Percentiles rank a stretch among this genome's conserved stretches.
Conservation (phyloP, 1,140 invertebrate species). For the Gonatopus flavifemur region DNA sequence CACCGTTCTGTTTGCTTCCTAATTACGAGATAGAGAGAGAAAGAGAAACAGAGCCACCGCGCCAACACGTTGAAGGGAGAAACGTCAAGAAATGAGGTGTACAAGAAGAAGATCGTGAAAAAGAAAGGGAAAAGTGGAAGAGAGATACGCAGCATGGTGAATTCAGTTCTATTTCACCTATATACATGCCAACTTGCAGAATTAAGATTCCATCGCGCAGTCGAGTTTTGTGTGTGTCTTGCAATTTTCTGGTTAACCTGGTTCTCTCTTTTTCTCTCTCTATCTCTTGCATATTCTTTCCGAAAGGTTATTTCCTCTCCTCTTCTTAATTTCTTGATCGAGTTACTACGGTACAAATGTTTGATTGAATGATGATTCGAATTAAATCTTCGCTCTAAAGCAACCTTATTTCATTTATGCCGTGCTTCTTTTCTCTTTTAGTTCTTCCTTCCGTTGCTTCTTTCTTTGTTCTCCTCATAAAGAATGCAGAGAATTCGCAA, state of each 20-base stretch:
- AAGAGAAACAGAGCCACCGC: neutral
- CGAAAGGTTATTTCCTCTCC: no score
- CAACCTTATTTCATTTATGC: no score
- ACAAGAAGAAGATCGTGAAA: neutral
- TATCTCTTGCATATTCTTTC: no score
- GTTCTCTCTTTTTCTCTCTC: slow-evolving; percentile 22
- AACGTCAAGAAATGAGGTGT: slow-evolving; percentile 9
- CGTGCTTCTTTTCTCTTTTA: no score
- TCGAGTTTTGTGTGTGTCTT: slow-evolving; percentile 41
- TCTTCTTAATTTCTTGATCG: no score
- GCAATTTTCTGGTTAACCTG: slow-evolving; percentile 45
- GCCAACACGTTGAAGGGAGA: slow-evolving; percentile 4
- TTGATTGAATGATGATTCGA: no score
- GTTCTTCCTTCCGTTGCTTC: no score
- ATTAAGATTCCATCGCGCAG: slow-evolving; percentile 44
- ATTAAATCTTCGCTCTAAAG: no score
- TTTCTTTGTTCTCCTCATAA: no score
- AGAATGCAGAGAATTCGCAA: no score
- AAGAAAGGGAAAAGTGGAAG: neutral
- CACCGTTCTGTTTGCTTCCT: slow-evolving; percentile 44
- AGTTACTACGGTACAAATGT: no score
- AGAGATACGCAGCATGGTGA: slow-evolving; percentile 5
- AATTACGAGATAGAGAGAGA: slow-evolving; percentile 39
- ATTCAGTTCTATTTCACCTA: slow-evolving; percentile 22
- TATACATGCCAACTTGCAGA: slow-evolving; percentile 24